A percentile compares a stretch with the other conserved stretches of the same genome.
phyloP scores from a whole-genome alignment of 1,140 invertebrate genomes.

The Brachionus rotundiformis region DNA sequence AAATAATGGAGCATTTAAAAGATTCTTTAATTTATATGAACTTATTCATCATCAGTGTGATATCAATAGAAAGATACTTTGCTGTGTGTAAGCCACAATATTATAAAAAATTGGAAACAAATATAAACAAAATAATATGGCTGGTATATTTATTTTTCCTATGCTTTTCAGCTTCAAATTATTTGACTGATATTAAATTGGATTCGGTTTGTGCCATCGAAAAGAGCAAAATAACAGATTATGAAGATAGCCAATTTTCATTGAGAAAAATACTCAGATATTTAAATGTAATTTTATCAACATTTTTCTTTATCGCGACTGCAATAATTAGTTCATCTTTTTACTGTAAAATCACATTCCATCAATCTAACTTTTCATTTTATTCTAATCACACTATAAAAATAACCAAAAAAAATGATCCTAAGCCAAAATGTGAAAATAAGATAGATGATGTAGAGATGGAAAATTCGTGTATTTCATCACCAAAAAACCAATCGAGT shows the following conservation, averaged over 20 bases:
- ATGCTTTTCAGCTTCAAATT: constrained; percentile 17
- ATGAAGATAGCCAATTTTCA: not conserved
- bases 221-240: not conserved
- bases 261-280: not conserved
- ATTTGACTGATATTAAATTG: constrained; percentile 11
- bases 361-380: not conserved
- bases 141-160: not conserved
- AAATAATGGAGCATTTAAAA: constrained; percentile 47
- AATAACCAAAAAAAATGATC: not conserved
- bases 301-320: constrained; percentile 12
- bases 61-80: constrained; percentile 46
- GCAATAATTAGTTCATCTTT: constrained; percentile 18
- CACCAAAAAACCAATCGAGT: constrained; percentile 7
- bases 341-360: not conserved
- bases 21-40: constrained; percentile 44
- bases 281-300: constrained; percentile 22
- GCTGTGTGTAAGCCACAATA: constrained; percentile 44
- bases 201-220: not conserved
- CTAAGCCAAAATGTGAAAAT: not conserved
- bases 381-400: too few relatives aligned
- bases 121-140: constrained; percentile 40
- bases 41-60: constrained; percentile 25
- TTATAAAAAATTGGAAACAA: not conserved
- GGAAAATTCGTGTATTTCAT: not conserved
- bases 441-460: not conserved